These are phyloP conservation scores for Presbytis comata DNA, from an alignment of 2,797 vertebrate genomes.

Conservation along the genomic window DNA sequence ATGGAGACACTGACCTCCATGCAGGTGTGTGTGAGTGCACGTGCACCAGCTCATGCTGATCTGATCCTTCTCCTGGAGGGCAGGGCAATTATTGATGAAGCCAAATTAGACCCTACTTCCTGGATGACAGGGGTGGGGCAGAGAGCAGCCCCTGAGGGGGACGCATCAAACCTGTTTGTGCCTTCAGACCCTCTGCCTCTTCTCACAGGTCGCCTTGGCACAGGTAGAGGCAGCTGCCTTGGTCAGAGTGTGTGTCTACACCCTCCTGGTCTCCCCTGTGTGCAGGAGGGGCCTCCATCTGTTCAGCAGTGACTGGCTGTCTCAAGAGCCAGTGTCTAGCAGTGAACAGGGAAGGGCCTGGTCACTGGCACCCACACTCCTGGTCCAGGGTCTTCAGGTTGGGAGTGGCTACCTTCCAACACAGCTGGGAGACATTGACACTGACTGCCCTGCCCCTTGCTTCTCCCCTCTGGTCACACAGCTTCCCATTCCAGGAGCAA, in stretches of 20 bases:
- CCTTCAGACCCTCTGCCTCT: background rate
- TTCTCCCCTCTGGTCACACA: too few species aligned
- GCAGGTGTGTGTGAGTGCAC: fast-evolving
- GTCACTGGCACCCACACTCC: background rate
- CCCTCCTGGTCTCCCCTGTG: background rate
- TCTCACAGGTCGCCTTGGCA: too few species aligned
- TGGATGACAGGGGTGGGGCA: fast-evolving
- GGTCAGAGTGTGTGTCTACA: background rate
- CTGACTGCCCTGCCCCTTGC: background rate
- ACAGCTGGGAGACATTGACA: background rate
- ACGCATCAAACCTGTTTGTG: fast-evolving
- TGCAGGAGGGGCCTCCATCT: background rate
- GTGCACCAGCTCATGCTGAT: background rate
- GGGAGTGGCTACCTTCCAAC: too few species aligned
- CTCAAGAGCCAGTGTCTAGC: fast-evolving
- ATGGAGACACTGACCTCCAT: fast-evolving
- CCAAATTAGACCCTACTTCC: background rate
- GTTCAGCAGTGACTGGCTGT: background rate
- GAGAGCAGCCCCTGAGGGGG: background rate
- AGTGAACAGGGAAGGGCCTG: background rate
- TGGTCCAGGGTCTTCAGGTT: background rate
- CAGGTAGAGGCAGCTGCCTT: background rate
- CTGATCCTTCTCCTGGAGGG: background rate
- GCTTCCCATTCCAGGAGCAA: background rate
- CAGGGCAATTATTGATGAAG: too few species aligned